These are phyloP conservation scores for Phengaris alcon DNA, from an alignment of 2,888 invertebrate species.

Conservation along the genomic window DNA sequence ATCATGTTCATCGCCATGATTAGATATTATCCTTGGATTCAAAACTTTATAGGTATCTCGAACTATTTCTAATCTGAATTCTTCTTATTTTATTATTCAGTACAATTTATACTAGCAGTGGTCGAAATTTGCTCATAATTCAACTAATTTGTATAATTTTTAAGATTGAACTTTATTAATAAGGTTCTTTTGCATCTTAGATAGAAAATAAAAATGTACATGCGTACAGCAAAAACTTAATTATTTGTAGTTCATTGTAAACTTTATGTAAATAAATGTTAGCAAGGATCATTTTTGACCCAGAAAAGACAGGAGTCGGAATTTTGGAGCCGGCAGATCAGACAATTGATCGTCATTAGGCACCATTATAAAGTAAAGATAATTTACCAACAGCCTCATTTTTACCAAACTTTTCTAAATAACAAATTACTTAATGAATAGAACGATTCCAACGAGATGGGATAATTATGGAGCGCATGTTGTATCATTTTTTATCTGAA, in stretches of 20 bases:
- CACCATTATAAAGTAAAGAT: constrained; percentile 26
- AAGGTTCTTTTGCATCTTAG: too few relatives aligned
- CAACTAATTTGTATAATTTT: too few relatives aligned
- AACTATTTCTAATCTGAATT: too few relatives aligned
- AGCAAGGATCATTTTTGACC: neutral
- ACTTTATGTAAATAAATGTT: neutral
- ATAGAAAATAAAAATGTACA: too few relatives aligned
- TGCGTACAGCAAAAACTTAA: too few relatives aligned
- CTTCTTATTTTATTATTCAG: too few relatives aligned
- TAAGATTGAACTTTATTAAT: too few relatives aligned
- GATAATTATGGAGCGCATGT: constrained; percentile 26
- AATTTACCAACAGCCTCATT: constrained; percentile 29
- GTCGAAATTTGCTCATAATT: too few relatives aligned
- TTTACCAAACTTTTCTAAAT: constrained; percentile 32
- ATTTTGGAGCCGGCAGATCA: constrained; percentile 8
- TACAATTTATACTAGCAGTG: too few relatives aligned
- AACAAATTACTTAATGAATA: constrained; percentile 58
- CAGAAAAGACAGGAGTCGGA: neutral
- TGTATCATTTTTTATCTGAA: constrained; percentile 26
- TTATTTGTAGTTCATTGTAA: too few relatives aligned
- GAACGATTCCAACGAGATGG: constrained; percentile 45
- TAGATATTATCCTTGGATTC: neutral
- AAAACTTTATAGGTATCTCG: too few relatives aligned
- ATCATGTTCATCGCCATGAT: neutral
- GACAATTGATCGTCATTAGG: constrained; percentile 18